Evolutionary conservation across 2,888 invertebrate genomes (phyloP), one percentile per base, ranked within the genome.

Genomic region (Chesias legatella): DNA sequence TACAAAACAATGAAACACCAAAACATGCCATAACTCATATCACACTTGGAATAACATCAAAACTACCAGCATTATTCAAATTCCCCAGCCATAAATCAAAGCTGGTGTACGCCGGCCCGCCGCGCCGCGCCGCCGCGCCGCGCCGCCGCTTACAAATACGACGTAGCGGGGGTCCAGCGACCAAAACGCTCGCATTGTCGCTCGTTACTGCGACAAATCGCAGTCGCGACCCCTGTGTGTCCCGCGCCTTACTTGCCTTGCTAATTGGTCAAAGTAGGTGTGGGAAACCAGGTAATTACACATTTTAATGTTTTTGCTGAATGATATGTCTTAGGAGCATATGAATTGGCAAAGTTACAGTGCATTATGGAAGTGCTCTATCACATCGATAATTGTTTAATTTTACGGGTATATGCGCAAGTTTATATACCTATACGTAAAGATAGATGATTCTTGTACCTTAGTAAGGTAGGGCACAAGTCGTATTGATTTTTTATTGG

Each of bases 121-220:
- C 41, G 43, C 44, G 33, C 51, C n/a, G n/a, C n/a, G n/a, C n/a
- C n/a, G n/a, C n/a, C n/a, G n/a, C 43, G 22, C 11, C 48, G 27
- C 43, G 35, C 10, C 38, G 7, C 20, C 50, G 43, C 39, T 58
- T 78, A 84, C 82, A 84, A 83, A 83, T 83, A 81, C 63, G 60
- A 47, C 60, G 53, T 76, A 60, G 78, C 83, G 69, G 84, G 85
- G 79, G 75, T 72, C 69, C 53, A 60, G 79, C 74, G 80, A 75
- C 79, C 75, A 68, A 70, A 74, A 70, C 73, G 73, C 73, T 61
- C 60, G 74, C 65, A 82, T 84, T 84, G 83, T 82, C 73, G 79
- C 80, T 82, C 77, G 79, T 83, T 81, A 83, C 76, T 50, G 60
- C 70, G 76, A 79, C 78, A 78, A 79, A 55, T 55, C 35, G 52